Base-by-base conservation (phyloP, 2,888 invertebrate genomes). In the Lycaena phlaeas region DNA sequence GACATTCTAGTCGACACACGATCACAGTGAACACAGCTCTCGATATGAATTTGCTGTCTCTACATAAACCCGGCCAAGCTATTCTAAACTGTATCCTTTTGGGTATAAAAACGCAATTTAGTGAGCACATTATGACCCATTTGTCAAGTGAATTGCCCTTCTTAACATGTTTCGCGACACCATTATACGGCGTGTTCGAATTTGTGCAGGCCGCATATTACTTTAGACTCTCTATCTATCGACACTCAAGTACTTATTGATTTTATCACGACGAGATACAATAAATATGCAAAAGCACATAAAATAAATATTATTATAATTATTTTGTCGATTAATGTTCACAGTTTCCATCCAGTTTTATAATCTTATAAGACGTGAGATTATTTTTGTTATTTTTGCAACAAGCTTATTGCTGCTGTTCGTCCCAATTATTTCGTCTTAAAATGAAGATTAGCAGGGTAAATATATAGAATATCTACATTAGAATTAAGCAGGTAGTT, bases 141-240 rank as follows among this genome's bases (percentile, higher is more conserved):
- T 40, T 34, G 27, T 40, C 40, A 40, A 40, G 40, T 40, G 31
- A 34, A 40, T 40, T 40, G 40, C 31, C 40, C 40, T 40, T 31
- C 40, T 40, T 40, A 40, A 31, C 31, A 26, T 31, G 30, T 31
- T 40, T 40, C 31, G 40, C 40, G 31, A 31, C 40, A 40, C 40
- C 12, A 40, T 40, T 34, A 27, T 34, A 34, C 26, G 27, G 27
- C 12, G 17, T 27, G 31, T 31, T 40, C 40, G 9, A 27, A 34
- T 31, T 40, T 40, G 40, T 31, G 31, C 26, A 40, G 26, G 26
- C 40, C 18, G 18, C 34, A 34, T 34, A 18, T 12, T n/a, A 18
- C 7, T 12, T 11, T 34, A 12, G 15, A 18, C 11, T 17, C 22
- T 12, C 34, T 9, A 34, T 34, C 18, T 22, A 18, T 31, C 31